phyloP scores from a whole-genome alignment of 2,797 vertebrate species.

The Cottoperca gobio region DNA sequence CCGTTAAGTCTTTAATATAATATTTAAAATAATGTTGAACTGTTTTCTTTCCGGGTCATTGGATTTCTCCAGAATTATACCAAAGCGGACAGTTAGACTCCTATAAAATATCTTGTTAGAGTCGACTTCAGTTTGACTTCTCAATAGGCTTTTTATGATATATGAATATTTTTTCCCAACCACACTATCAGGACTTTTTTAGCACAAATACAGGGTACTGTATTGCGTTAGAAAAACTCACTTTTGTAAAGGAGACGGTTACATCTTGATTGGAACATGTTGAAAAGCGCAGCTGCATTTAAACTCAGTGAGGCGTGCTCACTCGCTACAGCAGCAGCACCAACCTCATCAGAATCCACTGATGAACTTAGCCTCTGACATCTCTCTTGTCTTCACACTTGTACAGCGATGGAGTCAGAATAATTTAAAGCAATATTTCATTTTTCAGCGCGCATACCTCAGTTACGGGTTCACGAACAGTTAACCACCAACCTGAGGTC shows the following conservation, averaged over 20 bases:
- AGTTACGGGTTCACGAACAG: conserved; percentile 27
- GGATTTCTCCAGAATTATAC: conserved; percentile 26
- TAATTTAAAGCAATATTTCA: conserved; percentile 72
- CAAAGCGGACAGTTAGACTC: conserved; percentile 12
- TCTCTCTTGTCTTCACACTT: conserved; percentile 81
- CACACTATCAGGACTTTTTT: conserved; percentile 53
- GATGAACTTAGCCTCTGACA: conserved; percentile 86
- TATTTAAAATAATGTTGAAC: conserved; percentile 26
- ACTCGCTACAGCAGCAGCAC: conserved; percentile 70
- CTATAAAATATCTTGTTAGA: background rate
- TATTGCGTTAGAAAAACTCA: conserved; percentile 48
- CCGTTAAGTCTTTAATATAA: conserved; percentile 40
- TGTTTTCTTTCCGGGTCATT: conserved; percentile 14
- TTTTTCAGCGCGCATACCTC: conserved; percentile 36
- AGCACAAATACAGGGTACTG: conserved; percentile 47
- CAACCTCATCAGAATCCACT: conserved; percentile 83
- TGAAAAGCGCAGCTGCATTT: conserved; percentile 79
- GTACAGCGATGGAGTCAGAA: conserved; percentile 68
- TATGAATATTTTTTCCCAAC: conserved; percentile 33
- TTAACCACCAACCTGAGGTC: conserved; percentile 25
- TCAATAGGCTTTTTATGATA: conserved; percentile 45
- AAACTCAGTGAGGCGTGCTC: conserved; percentile 80
- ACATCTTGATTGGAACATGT: conserved; percentile 84
- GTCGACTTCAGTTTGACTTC: conserved; percentile 40
- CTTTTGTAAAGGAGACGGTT: conserved; percentile 71